Conservation (phyloP, 1,140 invertebrate genomes). For the Amyelois transitella region DNA sequence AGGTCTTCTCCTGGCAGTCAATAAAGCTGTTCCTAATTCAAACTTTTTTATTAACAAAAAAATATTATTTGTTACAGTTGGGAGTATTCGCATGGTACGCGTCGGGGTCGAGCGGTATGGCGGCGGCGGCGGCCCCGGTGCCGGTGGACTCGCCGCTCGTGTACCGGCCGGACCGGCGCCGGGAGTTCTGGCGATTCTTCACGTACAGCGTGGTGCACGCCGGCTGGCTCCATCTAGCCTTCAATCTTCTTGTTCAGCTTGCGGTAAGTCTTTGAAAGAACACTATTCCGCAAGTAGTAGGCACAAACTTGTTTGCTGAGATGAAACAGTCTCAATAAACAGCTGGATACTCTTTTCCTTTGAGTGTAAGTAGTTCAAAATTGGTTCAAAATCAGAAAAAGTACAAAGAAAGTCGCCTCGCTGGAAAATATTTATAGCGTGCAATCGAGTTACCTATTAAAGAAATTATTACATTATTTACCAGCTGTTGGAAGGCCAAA, state of each 20-base stretch:
- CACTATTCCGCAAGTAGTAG: too few relatives aligned
- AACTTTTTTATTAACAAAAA: neutral
- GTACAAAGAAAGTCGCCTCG: too few relatives aligned
- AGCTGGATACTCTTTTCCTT: too few relatives aligned
- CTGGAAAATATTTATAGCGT: too few relatives aligned
- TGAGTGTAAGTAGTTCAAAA: too few relatives aligned
- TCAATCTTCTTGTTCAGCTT: slow-evolving; percentile 93
- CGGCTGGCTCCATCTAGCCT: slow-evolving; percentile 95
- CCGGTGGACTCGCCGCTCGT: slow-evolving; percentile 95
- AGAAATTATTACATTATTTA: neutral
- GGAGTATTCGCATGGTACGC: slow-evolving; percentile 95
- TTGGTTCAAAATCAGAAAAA: too few relatives aligned
- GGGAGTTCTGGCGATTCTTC: slow-evolving; percentile 95
- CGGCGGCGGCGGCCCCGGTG: slow-evolving; percentile 91
- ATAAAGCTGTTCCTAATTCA: too few relatives aligned
- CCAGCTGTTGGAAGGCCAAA: neutral
- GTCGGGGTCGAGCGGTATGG: slow-evolving; percentile 84
- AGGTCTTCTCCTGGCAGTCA: too few relatives aligned
- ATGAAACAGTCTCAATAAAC: too few relatives aligned
- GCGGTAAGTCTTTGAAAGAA: slow-evolving; percentile 33
- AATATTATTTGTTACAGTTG: slow-evolving; percentile 79
- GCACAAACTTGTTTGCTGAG: too few relatives aligned
- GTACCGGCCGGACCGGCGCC: slow-evolving; percentile 92
- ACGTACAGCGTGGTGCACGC: slow-evolving; percentile 97
- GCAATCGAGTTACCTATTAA: neutral